Evolutionary conservation across 53 echinoderm and acorn worm genomes (phyloP).

Genomic region (Patiria pectinifera): DNA sequence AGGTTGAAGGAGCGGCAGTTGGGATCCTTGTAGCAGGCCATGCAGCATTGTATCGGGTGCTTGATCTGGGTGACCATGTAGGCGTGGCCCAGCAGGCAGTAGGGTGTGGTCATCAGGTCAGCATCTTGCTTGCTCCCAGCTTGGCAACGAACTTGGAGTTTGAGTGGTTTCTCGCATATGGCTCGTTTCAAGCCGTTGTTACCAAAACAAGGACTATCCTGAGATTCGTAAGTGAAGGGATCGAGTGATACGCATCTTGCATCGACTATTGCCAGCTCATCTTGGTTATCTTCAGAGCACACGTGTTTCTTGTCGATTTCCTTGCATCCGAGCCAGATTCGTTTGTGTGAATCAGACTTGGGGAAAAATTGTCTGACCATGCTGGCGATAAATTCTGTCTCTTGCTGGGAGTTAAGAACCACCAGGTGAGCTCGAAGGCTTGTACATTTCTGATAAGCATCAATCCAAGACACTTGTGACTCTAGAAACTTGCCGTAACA

Average conservation of each 20-base stretch:
- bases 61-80: background rate
- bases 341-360: background rate
- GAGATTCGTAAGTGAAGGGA: background rate
- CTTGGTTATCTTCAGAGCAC: background rate
- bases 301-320: background rate
- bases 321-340: background rate
- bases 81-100: constrained; percentile 22
- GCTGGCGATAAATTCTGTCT: background rate
- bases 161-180: background rate
- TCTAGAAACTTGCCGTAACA: background rate
- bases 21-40: constrained; percentile 30
- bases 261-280: background rate
- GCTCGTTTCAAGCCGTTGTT: background rate
- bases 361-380: background rate
- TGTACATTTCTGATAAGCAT: background rate
- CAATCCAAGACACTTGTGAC: background rate
- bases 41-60: constrained; percentile 33
- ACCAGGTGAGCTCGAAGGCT: background rate
- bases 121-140: background rate
- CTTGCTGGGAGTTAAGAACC: background rate
- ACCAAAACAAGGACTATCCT: background rate
- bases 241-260: background rate
- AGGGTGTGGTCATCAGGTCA: background rate
- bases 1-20: constrained; percentile 42
- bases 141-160: background rate